Percentiles rank a stretch among this genome's conserved stretches.
These are phyloP conservation scores for Parthenolecanium corni DNA, from an alignment of 2,888 invertebrate species.

Conservation along the genomic window DNA sequence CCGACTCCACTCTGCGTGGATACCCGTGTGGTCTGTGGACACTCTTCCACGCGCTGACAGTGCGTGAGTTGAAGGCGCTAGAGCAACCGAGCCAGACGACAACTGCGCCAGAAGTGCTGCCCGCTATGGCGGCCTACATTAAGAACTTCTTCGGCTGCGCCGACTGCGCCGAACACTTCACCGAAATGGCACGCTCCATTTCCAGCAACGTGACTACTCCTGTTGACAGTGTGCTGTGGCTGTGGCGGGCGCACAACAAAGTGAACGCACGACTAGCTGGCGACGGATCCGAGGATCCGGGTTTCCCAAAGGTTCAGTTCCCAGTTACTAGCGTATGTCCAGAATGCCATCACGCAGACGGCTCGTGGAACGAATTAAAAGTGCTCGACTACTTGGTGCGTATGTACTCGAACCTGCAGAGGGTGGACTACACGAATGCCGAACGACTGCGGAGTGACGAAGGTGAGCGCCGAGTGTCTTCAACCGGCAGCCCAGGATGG, in stretches of 20 bases:
- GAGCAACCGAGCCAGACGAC: constrained; percentile 43
- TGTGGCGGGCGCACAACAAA: constrained; percentile 89
- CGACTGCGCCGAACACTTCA: constrained; percentile 81
- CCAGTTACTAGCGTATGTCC: constrained; percentile 59
- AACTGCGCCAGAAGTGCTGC: constrained; percentile 45
- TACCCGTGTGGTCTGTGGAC: constrained; percentile 94
- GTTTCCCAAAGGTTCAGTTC: constrained; percentile 78
- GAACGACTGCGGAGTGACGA: neutral
- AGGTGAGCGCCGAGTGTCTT: neutral
- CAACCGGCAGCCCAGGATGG: constrained; percentile 1
- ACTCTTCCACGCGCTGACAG: constrained; percentile 81
- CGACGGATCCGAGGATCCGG: constrained; percentile 80
- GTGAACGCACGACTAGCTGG: constrained; percentile 80
- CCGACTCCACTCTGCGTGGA: constrained; percentile 60
- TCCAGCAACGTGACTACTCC: constrained; percentile 56
- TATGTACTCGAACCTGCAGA: constrained; percentile 41
- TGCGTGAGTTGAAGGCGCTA: constrained; percentile 38
- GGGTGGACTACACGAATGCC: neutral
- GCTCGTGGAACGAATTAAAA: constrained; percentile 49
- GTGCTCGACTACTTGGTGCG: constrained; percentile 52
- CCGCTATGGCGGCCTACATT: constrained; percentile 76
- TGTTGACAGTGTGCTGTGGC: constrained; percentile 74
- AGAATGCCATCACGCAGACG: constrained; percentile 47
- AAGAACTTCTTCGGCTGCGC: constrained; percentile 87
- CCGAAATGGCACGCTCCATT: constrained; percentile 65